These are phyloP conservation scores for Antennarius maculatus DNA, from an alignment of 2,797 vertebrate species.

Conservation along the genomic window DNA sequence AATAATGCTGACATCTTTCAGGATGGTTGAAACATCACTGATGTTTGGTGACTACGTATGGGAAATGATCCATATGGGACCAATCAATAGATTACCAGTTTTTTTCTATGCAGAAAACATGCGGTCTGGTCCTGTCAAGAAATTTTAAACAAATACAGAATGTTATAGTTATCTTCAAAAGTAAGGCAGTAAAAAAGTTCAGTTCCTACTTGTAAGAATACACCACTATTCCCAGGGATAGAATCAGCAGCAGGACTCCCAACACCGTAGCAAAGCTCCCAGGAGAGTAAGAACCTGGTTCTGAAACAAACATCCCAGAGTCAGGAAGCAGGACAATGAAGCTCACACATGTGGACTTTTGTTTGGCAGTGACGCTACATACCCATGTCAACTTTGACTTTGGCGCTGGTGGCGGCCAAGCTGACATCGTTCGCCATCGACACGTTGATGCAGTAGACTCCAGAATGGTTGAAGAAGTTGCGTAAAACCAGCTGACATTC, in stretches of 20 bases:
- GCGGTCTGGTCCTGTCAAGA: not conserved
- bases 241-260: slow-evolving; percentile 74
- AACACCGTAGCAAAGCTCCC: slow-evolving; percentile 70
- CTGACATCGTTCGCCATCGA: slow-evolving; percentile 89
- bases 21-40: no score
- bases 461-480: slow-evolving; percentile 87
- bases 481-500: slow-evolving; percentile 88
- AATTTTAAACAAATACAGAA: not conserved
- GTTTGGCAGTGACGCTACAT: not conserved
- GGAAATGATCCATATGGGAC: no score
- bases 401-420: slow-evolving; percentile 86
- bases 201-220: slow-evolving; percentile 82
- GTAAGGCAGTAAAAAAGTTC: not conserved
- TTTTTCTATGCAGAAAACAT: no score
- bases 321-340: not conserved
- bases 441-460: slow-evolving; percentile 92
- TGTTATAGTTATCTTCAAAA: not conserved
- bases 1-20: not conserved
- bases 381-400: slow-evolving; percentile 84
- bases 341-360: not conserved
- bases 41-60: no score
- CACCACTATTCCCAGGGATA: slow-evolving; percentile 71
- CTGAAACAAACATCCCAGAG: slow-evolving; percentile 42
- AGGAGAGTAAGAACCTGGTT: slow-evolving; percentile 63
- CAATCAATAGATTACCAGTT: no score